phyloP scores from a whole-genome alignment of 2,113 vertebrate species.

The Prinia subflava region DNA sequence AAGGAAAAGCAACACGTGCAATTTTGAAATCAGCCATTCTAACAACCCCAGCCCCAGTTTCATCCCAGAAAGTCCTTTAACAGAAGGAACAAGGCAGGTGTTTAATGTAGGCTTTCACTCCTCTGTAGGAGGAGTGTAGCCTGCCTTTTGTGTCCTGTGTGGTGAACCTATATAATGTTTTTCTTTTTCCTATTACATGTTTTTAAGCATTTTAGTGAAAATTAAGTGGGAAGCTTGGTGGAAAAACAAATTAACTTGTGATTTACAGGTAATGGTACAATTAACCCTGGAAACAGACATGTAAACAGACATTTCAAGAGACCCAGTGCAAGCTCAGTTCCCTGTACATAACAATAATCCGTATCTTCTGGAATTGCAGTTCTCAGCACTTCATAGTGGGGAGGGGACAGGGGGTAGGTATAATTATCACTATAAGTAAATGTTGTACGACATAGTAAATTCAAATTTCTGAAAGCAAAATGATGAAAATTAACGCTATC shows the following conservation, averaged over 20 bases:
- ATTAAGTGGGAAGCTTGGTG: neutral
- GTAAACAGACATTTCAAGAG: accelerated
- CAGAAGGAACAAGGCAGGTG: neutral
- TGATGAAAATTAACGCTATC: neutral
- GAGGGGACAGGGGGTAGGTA: accelerated
- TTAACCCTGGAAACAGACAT: neutral
- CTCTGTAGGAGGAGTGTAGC: neutral
- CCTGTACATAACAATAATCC: neutral
- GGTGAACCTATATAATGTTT: accelerated
- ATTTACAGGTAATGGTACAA: neutral
- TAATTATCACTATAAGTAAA: neutral
- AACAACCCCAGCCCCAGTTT: neutral
- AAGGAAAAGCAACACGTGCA: neutral
- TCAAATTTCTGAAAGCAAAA: neutral
- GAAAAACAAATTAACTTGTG: neutral
- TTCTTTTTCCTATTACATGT: neutral
- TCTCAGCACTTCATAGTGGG: neutral
- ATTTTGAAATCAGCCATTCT: neutral
- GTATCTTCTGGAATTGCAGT: neutral
- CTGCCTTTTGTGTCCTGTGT: neutral
- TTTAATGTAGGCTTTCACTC: neutral
- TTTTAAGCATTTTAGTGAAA: neutral
- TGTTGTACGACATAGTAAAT: neutral
- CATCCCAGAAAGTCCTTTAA: neutral
- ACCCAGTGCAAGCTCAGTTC: neutral